Evolutionary conservation across 1,140 invertebrate genomes (phyloP), one percentile per base, ranked within the genome.

Genomic region (Parasteatoda tepidariorum): DNA sequence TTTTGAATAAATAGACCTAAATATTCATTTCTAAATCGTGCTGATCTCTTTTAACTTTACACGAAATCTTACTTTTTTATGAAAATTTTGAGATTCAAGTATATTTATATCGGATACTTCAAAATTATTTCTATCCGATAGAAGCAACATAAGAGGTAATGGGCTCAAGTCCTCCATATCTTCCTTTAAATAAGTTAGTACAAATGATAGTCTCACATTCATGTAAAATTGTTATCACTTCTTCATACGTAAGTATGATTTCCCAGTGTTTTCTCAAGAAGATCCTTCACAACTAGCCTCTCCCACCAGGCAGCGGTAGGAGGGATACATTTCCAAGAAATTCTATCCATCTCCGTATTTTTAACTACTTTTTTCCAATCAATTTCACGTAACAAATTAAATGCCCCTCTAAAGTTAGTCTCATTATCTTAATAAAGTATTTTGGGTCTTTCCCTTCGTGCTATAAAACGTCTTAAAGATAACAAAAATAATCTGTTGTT

Each of bases 381-480:
- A 15, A 61, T 6, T 6, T n/a, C 24, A n/a, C 5, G n/a, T 9
- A 61, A 9, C 24, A 15, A 61, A 5, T n/a, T n/a, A 24, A 9
- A 6, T 15, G n/a, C n/a, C 5, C 57, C 57, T n/a, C n/a, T 61
- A n/a, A 61, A 61, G n/a, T 61, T 61, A n/a, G 57, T 61, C 6
- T 22, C 57, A n/a, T 9, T 61, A 24, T 61, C 24, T 15, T 9
- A 61, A 15, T n/a, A n/a, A n/a, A n/a, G n/a, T 9, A 24, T 61
- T 61, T n/a, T 24, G 57, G 57, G 57, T 61, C 6, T 61, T n/a
- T 22, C 57, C 30, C 89, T 79, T 41, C 88, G 83, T 13, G 88
- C 86, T 11, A 90, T 86, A 84, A 91, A 89, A 59, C 89, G 64
- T 26, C 88, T 67, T 7, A 91, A 71, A 24, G 87, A 86, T 41